Evolutionary conservation across 2,113 vertebrate species (phyloP), one percentile per base, ranked within the genome.

Genomic region (Pituophis catenifer): DNA sequence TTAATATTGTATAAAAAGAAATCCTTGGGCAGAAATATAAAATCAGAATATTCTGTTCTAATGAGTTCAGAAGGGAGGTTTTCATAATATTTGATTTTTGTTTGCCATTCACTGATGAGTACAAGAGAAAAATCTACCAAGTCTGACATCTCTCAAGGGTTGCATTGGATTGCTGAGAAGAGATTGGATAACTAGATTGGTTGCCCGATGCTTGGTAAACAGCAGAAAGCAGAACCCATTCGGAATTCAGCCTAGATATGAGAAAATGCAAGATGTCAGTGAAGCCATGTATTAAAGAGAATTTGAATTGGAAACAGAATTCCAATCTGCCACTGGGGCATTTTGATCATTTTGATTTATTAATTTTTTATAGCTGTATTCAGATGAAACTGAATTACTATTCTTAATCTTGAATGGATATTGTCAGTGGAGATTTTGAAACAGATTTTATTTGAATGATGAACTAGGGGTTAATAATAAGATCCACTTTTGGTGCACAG

Each of bases 311-410:
- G 97, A 98, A 98, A 97, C 96, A 75, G 58, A 98, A 97, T 98
- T 96, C 97, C 94, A 96, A 92, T 94, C 97, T 98, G 97, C 97
- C 97, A 98, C 96, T 96, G 91, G 95, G 97, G 96, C 97, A 98
- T 98, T 98, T 98, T 98, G 98, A 98, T 98, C 98, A 98, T 98
- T 98, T 98, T 98, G 97, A 98, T 98, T 97, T 98, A 98, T 98
- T 98, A 97, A 98, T 97, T 96, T 98, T 98, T 98, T 97, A 97
- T 97, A 98, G 94, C 96, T 96, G 95, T 96, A 97, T 98, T 98
- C 97, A 97, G 96, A 97, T 93, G 93, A 96, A 97, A 94, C 94
- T 65, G 97, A 98, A 97, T 98, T 97, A 97, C 97, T 97, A 96
- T 89, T 86, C 95, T 97, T 95, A 94, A 93, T 97, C 96, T 97